Percentiles rank a stretch among this genome's conserved stretches.
Evolutionary conservation across 2,113 vertebrate species (phyloP).

Genomic region (Ailurus styani): DNA sequence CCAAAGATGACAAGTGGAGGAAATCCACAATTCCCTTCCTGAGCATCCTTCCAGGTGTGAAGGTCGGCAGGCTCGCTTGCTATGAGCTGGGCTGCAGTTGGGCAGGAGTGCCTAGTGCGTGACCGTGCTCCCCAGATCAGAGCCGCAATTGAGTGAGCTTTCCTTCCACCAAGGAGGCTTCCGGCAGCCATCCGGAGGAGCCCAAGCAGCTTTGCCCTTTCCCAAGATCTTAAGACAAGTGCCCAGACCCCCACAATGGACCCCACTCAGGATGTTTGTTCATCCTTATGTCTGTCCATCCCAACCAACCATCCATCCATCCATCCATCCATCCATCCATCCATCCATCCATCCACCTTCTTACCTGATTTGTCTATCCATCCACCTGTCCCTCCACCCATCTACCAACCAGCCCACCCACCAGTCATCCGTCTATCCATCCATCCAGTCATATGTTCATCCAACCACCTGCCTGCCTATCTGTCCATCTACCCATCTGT

Average conservation of each 20-base stretch:
- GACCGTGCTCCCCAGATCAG: rapidly evolving
- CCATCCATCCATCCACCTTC: background rate
- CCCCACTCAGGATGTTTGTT: background rate
- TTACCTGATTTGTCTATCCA: too few species aligned
- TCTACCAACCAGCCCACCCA: background rate
- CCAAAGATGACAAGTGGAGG: background rate
- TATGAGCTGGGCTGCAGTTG: rapidly evolving
- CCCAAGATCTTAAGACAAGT: background rate
- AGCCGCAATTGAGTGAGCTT: background rate
- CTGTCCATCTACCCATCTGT: background rate
- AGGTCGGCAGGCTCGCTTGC: rapidly evolving
- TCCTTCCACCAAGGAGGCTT: background rate
- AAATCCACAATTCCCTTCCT: background rate
- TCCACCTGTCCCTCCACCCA: background rate
- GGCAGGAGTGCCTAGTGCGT: rapidly evolving
- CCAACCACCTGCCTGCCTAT: background rate
- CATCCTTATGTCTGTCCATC: background rate
- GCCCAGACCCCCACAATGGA: too few species aligned
- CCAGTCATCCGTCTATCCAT: background rate
- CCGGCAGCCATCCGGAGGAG: background rate
- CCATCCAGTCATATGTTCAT: background rate
- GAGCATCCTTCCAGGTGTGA: background rate
- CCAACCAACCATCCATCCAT: rapidly evolving
- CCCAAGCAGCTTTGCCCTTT: background rate
- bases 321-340: background rate